phyloP scores from a whole-genome alignment of 2,113 vertebrate species.

The Syngnathus floridae region DNA sequence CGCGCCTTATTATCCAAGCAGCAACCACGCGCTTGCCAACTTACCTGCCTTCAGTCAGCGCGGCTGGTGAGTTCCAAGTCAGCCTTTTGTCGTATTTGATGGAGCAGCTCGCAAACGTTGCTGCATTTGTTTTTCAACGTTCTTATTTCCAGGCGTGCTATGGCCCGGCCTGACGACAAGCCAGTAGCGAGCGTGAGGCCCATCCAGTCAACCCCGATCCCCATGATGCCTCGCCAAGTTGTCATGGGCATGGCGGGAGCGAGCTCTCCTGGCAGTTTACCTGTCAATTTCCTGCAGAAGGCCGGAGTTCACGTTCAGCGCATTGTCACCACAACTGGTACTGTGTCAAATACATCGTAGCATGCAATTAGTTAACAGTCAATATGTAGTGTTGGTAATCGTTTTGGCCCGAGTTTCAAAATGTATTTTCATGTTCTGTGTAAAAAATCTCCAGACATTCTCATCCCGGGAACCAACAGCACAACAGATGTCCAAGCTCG shows the following conservation, averaged over 20 bases:
- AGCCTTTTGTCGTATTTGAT: neutral
- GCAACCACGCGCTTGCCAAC: constrained; percentile 84
- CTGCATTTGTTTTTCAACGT: neutral
- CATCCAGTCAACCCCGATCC: constrained; percentile 95
- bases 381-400: neutral
- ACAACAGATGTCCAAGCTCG: constrained; percentile 92
- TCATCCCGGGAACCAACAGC: constrained; percentile 96
- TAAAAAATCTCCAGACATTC: constrained; percentile 79
- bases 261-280: constrained; percentile 80
- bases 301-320: constrained; percentile 95
- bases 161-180: constrained; percentile 85
- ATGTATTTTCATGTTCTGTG: neutral
- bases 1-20: constrained; percentile 93
- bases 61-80: constrained; percentile 79
- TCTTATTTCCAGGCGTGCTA: constrained; percentile 75
- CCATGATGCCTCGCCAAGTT: constrained; percentile 96
- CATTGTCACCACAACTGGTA: constrained; percentile 95
- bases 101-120: neutral
- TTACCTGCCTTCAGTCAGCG: constrained; percentile 92
- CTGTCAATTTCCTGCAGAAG: constrained; percentile 93
- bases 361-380: no score
- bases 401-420: neutral
- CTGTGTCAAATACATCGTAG: neutral
- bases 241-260: constrained; percentile 77
- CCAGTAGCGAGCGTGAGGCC: constrained; percentile 94